Conservation (phyloP, 1,140 invertebrate genomes). For the Dysdera silvatica region DNA sequence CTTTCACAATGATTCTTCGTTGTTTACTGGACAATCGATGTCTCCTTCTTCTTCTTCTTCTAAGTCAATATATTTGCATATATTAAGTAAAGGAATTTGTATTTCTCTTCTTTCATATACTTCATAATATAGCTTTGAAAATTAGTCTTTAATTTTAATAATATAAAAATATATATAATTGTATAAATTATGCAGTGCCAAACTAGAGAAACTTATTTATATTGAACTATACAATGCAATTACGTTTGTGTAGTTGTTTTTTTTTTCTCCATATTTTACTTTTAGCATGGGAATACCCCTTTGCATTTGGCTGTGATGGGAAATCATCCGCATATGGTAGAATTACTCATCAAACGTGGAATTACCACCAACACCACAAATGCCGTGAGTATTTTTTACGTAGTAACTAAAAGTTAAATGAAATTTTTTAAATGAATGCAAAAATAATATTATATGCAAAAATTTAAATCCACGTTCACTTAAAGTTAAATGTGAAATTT, state of each 20-base stretch:
- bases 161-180: neutral
- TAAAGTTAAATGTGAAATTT: no score
- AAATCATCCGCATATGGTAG: slow-evolving; percentile 60
- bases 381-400: slow-evolving; percentile 52
- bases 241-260: no score
- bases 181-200: neutral
- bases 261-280: no score
- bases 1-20: no score
- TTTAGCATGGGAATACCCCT: slow-evolving; percentile 63
- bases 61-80: no score
- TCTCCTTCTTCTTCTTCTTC: no score
- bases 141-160: neutral
- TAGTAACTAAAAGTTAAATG: neutral
- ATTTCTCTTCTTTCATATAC: no score
- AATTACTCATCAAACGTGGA: slow-evolving; percentile 59
- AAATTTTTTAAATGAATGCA: slow-evolving; percentile 1
- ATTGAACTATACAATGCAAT: no score
- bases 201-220: neutral
- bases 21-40: no score
- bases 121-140: no score
- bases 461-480: no score
- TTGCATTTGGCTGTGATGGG: slow-evolving; percentile 65
- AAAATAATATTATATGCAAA: neutral
- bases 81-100: no score
- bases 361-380: slow-evolving; percentile 64